Evolutionary conservation across 2,113 vertebrate genomes (phyloP).

Genomic region (Rousettus leschenaultii): DNA sequence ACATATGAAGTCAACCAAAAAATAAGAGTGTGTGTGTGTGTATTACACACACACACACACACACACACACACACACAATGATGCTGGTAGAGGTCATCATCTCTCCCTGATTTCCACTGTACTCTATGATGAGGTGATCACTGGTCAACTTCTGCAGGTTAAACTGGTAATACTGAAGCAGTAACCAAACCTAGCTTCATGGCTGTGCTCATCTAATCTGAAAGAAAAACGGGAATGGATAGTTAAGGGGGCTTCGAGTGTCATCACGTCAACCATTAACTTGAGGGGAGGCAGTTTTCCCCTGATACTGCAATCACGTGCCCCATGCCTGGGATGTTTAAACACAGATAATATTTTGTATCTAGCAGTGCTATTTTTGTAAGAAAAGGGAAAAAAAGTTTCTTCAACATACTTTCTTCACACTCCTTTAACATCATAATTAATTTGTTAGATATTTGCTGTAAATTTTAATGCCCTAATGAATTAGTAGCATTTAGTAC

Average conservation of each 20-base stretch:
- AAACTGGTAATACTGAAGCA: background rate
- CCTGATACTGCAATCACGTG: background rate
- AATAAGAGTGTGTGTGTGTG: background rate
- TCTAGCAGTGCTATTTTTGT: background rate
- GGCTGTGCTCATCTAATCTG: background rate
- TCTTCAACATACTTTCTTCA: background rate
- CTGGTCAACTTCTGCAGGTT: background rate
- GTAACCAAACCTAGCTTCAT: background rate
- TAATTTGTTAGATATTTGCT: background rate
- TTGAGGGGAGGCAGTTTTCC: background rate
- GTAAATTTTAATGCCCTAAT: background rate
- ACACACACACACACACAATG: no score
- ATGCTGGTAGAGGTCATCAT: background rate
- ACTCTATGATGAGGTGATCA: background rate
- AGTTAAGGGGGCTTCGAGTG: background rate
- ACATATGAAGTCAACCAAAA: background rate
- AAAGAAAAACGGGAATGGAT: background rate
- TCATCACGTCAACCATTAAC: background rate
- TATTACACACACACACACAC: background rate
- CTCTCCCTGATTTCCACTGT: background rate
- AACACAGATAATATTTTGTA: background rate
- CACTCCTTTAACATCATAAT: background rate
- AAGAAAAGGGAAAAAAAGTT: background rate
- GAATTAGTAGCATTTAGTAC: background rate
- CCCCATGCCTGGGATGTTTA: background rate